Percentiles rank a stretch among this genome's conserved stretches.
These are phyloP conservation scores for Chaetophractus vellerosus DNA, from an alignment of 2,797 vertebrate genomes.

Conservation along the genomic window DNA sequence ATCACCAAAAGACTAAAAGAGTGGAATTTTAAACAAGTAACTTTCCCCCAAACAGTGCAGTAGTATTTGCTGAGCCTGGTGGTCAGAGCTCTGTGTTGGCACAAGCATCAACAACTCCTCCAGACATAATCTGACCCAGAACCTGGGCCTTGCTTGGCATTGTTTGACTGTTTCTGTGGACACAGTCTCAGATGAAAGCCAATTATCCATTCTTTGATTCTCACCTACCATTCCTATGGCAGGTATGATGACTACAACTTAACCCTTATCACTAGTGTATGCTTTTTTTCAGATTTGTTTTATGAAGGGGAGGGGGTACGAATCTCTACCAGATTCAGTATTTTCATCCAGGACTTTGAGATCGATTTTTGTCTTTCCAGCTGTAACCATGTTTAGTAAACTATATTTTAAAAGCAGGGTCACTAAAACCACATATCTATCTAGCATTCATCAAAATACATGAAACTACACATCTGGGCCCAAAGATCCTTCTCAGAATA, in stretches of 20 bases:
- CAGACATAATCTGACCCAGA: neutral
- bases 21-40: neutral
- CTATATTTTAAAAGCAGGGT: neutral
- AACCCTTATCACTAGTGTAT: neutral
- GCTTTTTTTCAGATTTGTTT: conserved; percentile 38
- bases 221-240: neutral
- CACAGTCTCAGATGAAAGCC: neutral
- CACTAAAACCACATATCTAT: neutral
- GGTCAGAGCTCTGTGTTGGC: neutral
- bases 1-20: conserved; percentile 12
- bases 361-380: neutral
- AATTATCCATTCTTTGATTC: neutral
- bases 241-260: conserved; percentile 22
- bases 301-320: neutral
- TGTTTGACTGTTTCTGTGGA: neutral
- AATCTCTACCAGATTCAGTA: neutral
- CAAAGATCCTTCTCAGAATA: neutral
- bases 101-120: neutral
- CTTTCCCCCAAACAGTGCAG: neutral
- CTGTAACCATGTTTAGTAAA: conserved; percentile 21
- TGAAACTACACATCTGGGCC: neutral
- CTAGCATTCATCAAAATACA: conserved; percentile 8
- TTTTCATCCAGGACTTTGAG: neutral
- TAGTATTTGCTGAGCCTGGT: neutral
- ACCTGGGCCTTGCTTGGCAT: too few species aligned